Conservation (phyloP, 2,888 invertebrate species). For the Leptinotarsa tumamoca region DNA sequence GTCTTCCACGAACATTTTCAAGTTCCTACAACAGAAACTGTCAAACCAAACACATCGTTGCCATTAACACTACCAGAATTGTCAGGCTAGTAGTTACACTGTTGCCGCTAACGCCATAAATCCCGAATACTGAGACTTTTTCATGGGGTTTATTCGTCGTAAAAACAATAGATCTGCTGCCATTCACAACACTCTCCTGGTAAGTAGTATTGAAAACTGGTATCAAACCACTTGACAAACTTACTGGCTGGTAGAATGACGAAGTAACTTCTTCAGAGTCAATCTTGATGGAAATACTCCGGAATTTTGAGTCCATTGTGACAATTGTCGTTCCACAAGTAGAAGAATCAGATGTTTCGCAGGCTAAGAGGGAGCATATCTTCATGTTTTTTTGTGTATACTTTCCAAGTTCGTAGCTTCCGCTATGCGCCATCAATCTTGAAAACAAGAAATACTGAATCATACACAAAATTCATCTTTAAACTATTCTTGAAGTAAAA, state of each 20-base stretch:
- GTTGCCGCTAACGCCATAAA: conserved; percentile 36
- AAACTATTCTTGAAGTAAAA: too few relatives aligned
- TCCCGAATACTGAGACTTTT: conserved; percentile 48
- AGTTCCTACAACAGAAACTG: too few relatives aligned
- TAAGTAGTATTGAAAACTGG: conserved; percentile 47
- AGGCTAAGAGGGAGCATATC: conserved; percentile 51
- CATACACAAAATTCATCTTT: too few relatives aligned
- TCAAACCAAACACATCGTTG: background rate
- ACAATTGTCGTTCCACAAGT: conserved; percentile 50
- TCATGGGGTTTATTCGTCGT: conserved; percentile 24
- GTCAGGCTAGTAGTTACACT: background rate
- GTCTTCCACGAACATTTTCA: too few relatives aligned
- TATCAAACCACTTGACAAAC: conserved; percentile 45
- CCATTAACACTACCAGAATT: background rate
- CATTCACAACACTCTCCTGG: conserved; percentile 33
- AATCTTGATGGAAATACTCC: conserved; percentile 45
- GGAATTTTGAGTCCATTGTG: conserved; percentile 45
- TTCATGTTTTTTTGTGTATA: conserved; percentile 34
- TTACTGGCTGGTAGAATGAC: conserved; percentile 48
- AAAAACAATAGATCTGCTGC: conserved; percentile 23
- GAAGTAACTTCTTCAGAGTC: conserved; percentile 33
- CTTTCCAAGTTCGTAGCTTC: conserved; percentile 30
- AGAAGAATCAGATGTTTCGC: conserved; percentile 41
- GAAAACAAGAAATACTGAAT: background rate
- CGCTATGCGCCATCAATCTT: conserved; percentile 47